These are phyloP conservation scores for Aurelia sp. DNA, from an alignment of 30 jellyfish, hydroid and myxozoan genomes.

Conservation along the genomic window DNA sequence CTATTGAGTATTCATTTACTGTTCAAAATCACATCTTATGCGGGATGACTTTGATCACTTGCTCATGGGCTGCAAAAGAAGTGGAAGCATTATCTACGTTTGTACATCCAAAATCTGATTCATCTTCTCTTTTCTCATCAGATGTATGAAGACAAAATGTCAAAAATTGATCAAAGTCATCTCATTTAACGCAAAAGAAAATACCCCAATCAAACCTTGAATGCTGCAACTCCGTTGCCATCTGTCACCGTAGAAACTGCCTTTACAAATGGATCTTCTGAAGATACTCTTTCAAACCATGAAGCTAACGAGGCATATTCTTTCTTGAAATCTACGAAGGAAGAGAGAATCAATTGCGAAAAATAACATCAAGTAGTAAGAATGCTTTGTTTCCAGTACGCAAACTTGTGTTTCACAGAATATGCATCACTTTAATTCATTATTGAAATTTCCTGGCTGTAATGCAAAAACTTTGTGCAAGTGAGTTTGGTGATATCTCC, in stretches of 20 bases:
- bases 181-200: not conserved
- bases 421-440: not conserved
- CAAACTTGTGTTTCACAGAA: not conserved
- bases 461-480: not conserved
- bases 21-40: no score
- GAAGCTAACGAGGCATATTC: conserved; percentile 30
- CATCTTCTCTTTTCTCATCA: no score
- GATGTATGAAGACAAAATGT: not conserved
- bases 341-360: no score
- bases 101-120: not conserved
- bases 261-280: conserved; percentile 47
- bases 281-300: conserved; percentile 79
- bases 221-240: conserved; percentile 75
- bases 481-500: no score
- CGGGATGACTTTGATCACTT: no score
- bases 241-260: conserved; percentile 59
- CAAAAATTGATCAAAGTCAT: conserved; percentile 15
- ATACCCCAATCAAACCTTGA: conserved; percentile 47
- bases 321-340: conserved; percentile 25
- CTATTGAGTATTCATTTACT: no score
- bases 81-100: no score
- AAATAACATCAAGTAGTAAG: not conserved
- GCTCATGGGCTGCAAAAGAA: no score
- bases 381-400: not conserved
- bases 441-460: not conserved